Base-by-base conservation (phyloP, 2,888 invertebrate genomes). In the Leucophenga maculata region DNA sequence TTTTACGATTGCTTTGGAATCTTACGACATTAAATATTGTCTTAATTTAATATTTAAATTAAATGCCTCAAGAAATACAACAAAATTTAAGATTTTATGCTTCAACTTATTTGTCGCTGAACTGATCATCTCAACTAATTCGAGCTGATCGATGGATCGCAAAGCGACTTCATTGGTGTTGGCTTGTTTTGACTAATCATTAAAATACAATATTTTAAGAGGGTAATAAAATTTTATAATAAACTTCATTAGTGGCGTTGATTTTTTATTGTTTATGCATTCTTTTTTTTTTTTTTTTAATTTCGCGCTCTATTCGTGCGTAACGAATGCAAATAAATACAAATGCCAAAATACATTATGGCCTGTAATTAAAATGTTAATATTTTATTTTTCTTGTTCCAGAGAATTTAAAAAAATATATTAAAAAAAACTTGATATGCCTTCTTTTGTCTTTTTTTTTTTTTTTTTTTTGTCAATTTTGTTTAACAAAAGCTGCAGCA, bases 171-270 rank as follows among this genome's bases (percentile, higher is more conserved):
- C 8, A 69, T 64, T 31, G 68, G 52, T 62, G 73, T 66, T 67
- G 54, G 20, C 64, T 16, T 67, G 57, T 76, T 74, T 74, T 72
- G 67, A 70, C 74, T 67, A 76, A 75, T 80, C 84, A 86, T 85
- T 86, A 81, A 82, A 82, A 78, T 82, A 79, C 80, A 78, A 84
- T 82, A 85, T 82, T 86, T 84, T 80, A 79, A 78, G 77, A 78
- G 75, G 70, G 69, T 72, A 73, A 75, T 80, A 78, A 80, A 83
- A 82, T 75, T 74, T 75, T 77, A 83, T 84, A 84, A 83, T 84
- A 81, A 78, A 83, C 80, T 84, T 83, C 80, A 83, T 82, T 82
- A 82, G 83, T 74, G 69, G 74, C 67, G 74, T 72, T 71, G 69
- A 70, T 64, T 68, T 65, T 72, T 68, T 68, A 68, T 66, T 68